Conservation (phyloP, 2,113 vertebrate species). For the Ornithorhynchus anatinus region DNA sequence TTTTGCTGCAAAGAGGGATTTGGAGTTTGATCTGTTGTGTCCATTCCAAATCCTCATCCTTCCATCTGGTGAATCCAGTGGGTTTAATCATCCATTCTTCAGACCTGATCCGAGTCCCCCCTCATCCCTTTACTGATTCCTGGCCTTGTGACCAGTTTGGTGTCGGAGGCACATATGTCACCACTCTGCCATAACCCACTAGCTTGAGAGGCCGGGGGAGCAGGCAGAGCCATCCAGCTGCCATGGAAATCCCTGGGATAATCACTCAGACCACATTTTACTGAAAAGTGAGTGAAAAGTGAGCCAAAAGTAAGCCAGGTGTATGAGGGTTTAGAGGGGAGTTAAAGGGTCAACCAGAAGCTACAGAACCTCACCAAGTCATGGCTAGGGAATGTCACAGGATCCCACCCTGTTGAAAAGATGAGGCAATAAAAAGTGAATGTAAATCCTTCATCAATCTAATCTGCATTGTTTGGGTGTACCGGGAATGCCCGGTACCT, state of each 20-base stretch:
- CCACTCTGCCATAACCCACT: neutral
- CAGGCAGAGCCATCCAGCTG: neutral
- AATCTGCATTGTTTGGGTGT: neutral
- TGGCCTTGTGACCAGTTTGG: neutral
- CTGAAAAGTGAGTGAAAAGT: neutral
- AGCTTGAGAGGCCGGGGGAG: neutral
- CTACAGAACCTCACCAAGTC: neutral
- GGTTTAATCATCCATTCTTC: neutral
- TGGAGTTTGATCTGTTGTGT: constrained; percentile 1
- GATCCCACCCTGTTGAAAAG: neutral
- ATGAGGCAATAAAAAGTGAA: neutral
- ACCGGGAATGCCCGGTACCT: neutral
- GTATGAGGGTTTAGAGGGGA: neutral
- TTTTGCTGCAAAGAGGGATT: constrained; percentile 38
- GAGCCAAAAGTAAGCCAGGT: too few relatives aligned
- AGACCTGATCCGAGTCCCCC: neutral
- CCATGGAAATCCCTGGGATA: too few relatives aligned
- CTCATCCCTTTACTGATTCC: neutral
- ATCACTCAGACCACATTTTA: too few relatives aligned
- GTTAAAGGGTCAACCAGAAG: neutral
- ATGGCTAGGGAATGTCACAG: neutral
- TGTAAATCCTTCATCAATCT: neutral
- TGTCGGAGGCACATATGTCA: neutral
- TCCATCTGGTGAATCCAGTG: neutral
- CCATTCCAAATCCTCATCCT: neutral